These are phyloP conservation scores for Salminus brasiliensis DNA, from an alignment of 2,113 vertebrate species.

Conservation along the genomic window DNA sequence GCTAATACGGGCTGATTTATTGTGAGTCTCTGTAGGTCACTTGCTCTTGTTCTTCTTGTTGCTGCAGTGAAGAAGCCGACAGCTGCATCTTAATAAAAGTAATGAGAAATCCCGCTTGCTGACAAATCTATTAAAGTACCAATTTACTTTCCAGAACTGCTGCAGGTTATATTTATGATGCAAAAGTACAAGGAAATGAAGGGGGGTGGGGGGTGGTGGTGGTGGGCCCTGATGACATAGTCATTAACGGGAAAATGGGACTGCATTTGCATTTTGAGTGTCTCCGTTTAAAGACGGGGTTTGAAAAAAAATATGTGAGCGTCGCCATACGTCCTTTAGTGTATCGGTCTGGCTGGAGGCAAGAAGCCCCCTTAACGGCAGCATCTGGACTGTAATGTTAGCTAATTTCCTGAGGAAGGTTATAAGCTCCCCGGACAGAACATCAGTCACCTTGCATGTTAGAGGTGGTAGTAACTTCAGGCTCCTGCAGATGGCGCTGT, in stretches of 20 bases:
- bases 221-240: slow-evolving; percentile 41
- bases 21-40: slow-evolving; percentile 38
- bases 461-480: too few species aligned
- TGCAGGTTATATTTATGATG: slow-evolving; percentile 59
- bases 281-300: slow-evolving; percentile 50
- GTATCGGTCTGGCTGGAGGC: background rate
- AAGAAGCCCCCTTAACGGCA: slow-evolving; percentile 33
- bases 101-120: slow-evolving; percentile 58
- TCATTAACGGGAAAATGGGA: slow-evolving; percentile 56
- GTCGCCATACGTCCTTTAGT: slow-evolving; percentile 32
- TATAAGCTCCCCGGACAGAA: too few species aligned
- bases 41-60: slow-evolving; percentile 40
- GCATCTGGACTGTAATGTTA: slow-evolving; percentile 13
- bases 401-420: slow-evolving; percentile 22
- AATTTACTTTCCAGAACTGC: slow-evolving; percentile 53
- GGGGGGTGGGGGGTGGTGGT: slow-evolving; percentile 31
- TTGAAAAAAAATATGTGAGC: slow-evolving; percentile 48
- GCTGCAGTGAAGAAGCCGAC: slow-evolving; percentile 34
- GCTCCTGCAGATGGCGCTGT: too few species aligned
- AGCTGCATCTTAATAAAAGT: slow-evolving; percentile 53
- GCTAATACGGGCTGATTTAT: slow-evolving; percentile 65
- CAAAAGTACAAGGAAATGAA: slow-evolving; percentile 52
- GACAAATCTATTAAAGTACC: slow-evolving; percentile 58
- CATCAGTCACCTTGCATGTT: too few species aligned
- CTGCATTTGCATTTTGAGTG: slow-evolving; percentile 55